phyloP scores from a whole-genome alignment of 2,888 invertebrate genomes.

The Belgica antarctica region DNA sequence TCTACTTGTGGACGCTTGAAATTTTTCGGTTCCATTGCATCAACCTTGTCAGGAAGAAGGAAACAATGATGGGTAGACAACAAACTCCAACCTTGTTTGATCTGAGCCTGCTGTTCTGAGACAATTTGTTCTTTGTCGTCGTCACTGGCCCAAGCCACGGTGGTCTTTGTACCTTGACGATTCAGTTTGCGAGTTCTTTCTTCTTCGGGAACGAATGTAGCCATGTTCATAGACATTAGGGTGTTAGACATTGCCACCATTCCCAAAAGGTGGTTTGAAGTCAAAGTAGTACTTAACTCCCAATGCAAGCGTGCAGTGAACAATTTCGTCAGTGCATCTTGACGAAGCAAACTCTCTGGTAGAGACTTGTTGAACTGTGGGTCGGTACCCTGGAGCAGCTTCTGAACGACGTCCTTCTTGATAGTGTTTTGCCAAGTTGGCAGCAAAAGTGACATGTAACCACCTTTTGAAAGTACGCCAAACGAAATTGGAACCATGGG shows the following conservation, averaged over 20 bases:
- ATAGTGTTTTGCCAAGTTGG: conserved; percentile 78
- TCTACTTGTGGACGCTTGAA: conserved; percentile 97
- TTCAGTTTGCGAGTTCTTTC: conserved; percentile 76
- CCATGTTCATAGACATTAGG: conserved; percentile 95
- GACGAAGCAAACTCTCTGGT: conserved; percentile 69
- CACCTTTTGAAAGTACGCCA: conserved; percentile 93
- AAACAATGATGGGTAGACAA: conserved; percentile 96
- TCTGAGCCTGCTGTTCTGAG: conserved; percentile 85
- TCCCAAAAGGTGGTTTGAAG: conserved; percentile 92
- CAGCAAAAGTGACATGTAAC: conserved; percentile 89
- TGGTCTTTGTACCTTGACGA: conserved; percentile 65
- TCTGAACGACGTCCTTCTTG: conserved; percentile 47
- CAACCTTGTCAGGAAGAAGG: conserved; percentile 88
- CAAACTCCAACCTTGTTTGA: conserved; percentile 96
- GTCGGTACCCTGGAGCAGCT: conserved; percentile 12
- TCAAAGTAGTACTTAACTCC: conserved; percentile 92
- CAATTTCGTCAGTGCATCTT: conserved; percentile 74
- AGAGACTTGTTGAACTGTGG: conserved; percentile 37
- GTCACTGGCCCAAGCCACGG: conserved; percentile 68
- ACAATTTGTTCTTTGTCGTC: conserved; percentile 81
- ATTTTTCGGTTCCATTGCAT: conserved; percentile 67
- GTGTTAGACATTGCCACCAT: conserved; percentile 95
- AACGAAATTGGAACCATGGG: conserved; percentile 94
- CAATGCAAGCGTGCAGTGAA: conserved; percentile 89
- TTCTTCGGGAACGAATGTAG: conserved; percentile 86